These are phyloP conservation scores for Cotesia congregata DNA, from an alignment of 2,888 invertebrate genomes.

Conservation along the genomic window DNA sequence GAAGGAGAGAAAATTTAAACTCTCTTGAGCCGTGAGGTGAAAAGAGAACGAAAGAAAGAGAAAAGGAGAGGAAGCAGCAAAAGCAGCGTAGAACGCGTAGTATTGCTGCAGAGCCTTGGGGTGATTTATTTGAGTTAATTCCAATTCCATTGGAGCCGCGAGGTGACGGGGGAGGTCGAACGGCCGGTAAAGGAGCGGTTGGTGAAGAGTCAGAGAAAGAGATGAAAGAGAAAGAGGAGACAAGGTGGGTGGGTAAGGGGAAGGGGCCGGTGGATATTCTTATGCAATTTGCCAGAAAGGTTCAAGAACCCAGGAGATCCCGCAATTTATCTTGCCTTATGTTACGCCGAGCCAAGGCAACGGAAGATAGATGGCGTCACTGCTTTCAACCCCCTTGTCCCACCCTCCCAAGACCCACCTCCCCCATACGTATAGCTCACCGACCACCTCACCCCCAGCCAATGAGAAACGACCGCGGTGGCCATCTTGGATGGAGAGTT, in stretches of 20 bases:
- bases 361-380: conserved; percentile 71
- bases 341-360: conserved; percentile 71
- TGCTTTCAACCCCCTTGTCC: conserved; percentile 58
- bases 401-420: conserved; percentile 46
- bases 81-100: conserved; percentile 45
- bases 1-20: conserved; percentile 64
- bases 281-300: conserved; percentile 72
- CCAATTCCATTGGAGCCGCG: conserved; percentile 70
- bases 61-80: conserved; percentile 17
- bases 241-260: conserved; percentile 38
- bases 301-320: conserved; percentile 71
- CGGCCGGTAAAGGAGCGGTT: conserved; percentile 46
- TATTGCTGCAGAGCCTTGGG: conserved; percentile 59
- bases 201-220: conserved; percentile 48
- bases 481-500: conserved; percentile 72
- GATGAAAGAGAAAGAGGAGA: conserved; percentile 49
- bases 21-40: conserved; percentile 44
- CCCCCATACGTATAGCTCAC: conserved; percentile 50
- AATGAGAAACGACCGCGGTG: conserved; percentile 71
- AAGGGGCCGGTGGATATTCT: conserved; percentile 66
- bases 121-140: conserved; percentile 70
- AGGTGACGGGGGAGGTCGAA: conserved; percentile 50
- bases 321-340: conserved; percentile 72
- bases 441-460: conserved; percentile 70
- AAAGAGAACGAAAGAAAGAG: conserved; percentile 15